Conservation (phyloP, 2,797 vertebrate species). For the Carapus acus region DNA sequence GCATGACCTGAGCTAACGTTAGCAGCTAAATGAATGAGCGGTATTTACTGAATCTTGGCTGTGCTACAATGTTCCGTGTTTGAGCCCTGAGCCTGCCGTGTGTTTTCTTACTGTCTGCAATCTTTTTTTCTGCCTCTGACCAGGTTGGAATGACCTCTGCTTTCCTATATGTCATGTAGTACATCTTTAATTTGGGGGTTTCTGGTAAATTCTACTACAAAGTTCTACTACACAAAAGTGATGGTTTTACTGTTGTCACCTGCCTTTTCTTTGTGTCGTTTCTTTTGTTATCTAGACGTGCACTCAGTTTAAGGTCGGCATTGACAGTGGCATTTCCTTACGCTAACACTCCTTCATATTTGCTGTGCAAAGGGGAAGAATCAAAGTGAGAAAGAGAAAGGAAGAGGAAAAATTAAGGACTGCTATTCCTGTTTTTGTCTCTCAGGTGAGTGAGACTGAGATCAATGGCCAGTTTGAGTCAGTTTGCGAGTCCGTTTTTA, state of each 20-base stretch:
- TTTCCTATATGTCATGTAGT: constrained; percentile 28
- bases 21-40: constrained; percentile 1
- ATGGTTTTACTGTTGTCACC: constrained; percentile 55
- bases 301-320: constrained; percentile 71
- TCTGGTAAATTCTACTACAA: constrained; percentile 49
- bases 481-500: constrained; percentile 99
- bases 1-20: constrained; percentile 19
- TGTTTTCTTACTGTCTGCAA: constrained; percentile 20
- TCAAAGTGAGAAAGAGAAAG: constrained; percentile 85
- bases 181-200: constrained; percentile 33
- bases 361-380: constrained; percentile 85
- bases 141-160: constrained; percentile 31
- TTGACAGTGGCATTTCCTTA: constrained; percentile 69
- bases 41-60: too few relatives aligned
- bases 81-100: constrained; percentile 11
- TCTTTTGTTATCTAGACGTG: constrained; percentile 70
- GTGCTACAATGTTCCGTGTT: constrained; percentile 18
- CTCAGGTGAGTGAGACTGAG: constrained; percentile 99
- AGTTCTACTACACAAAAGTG: constrained; percentile 52
- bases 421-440: constrained; percentile 92
- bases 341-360: constrained; percentile 84
- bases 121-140: constrained; percentile 24
- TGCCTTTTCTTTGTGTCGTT: constrained; percentile 55
- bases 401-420: constrained; percentile 89
- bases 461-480: constrained; percentile 99